Conservation (phyloP, 2,797 vertebrate genomes). For the Microtus obscurus region DNA sequence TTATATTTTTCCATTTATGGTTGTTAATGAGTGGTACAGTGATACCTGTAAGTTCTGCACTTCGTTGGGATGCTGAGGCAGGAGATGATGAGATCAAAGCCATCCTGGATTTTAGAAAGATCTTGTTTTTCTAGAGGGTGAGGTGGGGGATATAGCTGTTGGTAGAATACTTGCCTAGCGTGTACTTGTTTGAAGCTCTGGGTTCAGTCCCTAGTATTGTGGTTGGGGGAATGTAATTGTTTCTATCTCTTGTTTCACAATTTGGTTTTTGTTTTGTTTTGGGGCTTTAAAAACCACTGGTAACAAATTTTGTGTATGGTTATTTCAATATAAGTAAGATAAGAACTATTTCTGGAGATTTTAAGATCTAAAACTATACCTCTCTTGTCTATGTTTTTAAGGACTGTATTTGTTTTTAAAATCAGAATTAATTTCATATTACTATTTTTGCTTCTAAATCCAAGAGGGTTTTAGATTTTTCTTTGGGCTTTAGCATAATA, state of each 20-base stretch:
- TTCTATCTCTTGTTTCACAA: not conserved
- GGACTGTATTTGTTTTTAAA: constrained; percentile 56
- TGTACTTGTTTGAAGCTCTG: not conserved
- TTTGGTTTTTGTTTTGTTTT: constrained; percentile 24
- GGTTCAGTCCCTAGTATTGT: not conserved
- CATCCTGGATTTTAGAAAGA: not conserved
- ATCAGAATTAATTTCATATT: constrained; percentile 29
- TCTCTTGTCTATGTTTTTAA: not conserved
- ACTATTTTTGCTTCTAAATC: constrained; percentile 55
- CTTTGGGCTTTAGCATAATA: constrained; percentile 25
- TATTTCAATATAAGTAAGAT: constrained; percentile 34
- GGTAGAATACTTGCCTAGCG: not conserved
- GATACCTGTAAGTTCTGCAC: not conserved
- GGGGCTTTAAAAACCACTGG: constrained; percentile 28
- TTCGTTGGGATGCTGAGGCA: not conserved
- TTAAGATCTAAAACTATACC: constrained; percentile 4
- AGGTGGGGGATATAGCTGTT: not conserved
- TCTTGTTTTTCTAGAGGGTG: no score
- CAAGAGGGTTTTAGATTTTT: constrained; percentile 29
- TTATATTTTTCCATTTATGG: constrained; percentile 19
- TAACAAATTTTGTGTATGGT: constrained; percentile 30
- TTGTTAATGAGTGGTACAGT: constrained; percentile 10
- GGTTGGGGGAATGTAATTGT: not conserved
- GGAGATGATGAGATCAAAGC: not conserved
- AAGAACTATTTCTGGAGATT: constrained; percentile 55